These are phyloP conservation scores for Lagorchestes hirsutus DNA, from an alignment of 2,797 vertebrate species.

Conservation along the genomic window DNA sequence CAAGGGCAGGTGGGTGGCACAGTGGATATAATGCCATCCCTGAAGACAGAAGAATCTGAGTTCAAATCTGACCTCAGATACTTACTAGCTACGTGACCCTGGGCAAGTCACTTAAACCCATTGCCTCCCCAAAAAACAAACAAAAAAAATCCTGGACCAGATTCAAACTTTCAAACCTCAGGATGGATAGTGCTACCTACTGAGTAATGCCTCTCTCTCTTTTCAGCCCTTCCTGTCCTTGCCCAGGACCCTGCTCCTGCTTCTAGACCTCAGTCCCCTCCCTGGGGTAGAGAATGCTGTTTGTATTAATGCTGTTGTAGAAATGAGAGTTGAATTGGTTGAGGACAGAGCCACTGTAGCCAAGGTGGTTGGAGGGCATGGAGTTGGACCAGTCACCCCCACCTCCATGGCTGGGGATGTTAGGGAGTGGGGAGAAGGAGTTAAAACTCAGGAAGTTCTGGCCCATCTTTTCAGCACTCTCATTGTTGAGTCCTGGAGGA, in stretches of 20 bases:
- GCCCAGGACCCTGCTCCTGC: not conserved
- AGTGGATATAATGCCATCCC: not conserved
- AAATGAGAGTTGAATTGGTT: constrained; percentile 95
- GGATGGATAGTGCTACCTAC: not conserved
- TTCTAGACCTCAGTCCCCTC: constrained; percentile 95
- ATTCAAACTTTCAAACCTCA: not conserved
- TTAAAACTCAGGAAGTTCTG: constrained; percentile 89
- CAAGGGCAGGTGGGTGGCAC: not conserved
- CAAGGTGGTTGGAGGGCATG: constrained; percentile 87
- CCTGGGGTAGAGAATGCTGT: constrained; percentile 91
- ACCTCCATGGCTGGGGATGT: constrained; percentile 80
- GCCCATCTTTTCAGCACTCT: constrained; percentile 89
- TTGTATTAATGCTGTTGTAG: constrained; percentile 91
- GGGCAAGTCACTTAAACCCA: not conserved
- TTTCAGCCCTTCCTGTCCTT: not conserved
- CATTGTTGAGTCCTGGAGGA: constrained; percentile 90
- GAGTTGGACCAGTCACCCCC: constrained; percentile 90
- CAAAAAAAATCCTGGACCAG: not conserved
- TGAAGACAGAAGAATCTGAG: not conserved
- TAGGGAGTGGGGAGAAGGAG: constrained; percentile 89
- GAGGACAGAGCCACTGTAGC: constrained; percentile 91
- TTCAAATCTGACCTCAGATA: not conserved
- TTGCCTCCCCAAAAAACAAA: not conserved
- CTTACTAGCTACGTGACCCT: not conserved
- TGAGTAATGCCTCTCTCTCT: not conserved